phyloP scores from a whole-genome alignment of 2,113 vertebrate species.

The Myotis yumanensis region DNA sequence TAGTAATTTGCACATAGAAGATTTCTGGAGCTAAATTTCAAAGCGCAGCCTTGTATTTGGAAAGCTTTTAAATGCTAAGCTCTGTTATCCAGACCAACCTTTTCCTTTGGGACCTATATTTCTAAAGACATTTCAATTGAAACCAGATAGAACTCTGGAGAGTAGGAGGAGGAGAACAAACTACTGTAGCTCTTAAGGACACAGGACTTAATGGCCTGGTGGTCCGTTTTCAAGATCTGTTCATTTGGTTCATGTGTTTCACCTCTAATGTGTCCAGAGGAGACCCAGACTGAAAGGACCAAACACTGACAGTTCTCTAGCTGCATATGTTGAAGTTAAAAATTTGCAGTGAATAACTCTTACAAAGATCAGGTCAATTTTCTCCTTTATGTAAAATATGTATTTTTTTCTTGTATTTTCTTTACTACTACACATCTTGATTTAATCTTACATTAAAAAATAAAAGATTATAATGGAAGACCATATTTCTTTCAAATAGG shows the following conservation, averaged over 20 bases:
- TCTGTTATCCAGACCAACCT: neutral
- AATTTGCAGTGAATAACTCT: neutral
- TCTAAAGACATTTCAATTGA: constrained; percentile 53
- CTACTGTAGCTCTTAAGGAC: neutral
- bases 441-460: constrained; percentile 53
- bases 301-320: neutral
- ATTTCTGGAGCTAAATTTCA: neutral
- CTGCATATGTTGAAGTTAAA: constrained; percentile 2
- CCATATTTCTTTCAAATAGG: constrained; percentile 49
- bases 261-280: neutral
- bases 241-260: constrained; percentile 32
- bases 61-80: constrained; percentile 29
- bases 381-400: neutral
- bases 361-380: constrained; percentile 39
- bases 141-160: neutral
- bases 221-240: constrained; percentile 17
- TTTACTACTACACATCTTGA: neutral
- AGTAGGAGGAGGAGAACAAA: neutral
- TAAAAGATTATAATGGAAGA: constrained; percentile 35
- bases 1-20: neutral
- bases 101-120: constrained; percentile 32
- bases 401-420: constrained; percentile 27
- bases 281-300: neutral
- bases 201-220: neutral
- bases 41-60: neutral